Base-by-base conservation (phyloP, 2,888 invertebrate species). In the Pristionchus exspectatus region DNA sequence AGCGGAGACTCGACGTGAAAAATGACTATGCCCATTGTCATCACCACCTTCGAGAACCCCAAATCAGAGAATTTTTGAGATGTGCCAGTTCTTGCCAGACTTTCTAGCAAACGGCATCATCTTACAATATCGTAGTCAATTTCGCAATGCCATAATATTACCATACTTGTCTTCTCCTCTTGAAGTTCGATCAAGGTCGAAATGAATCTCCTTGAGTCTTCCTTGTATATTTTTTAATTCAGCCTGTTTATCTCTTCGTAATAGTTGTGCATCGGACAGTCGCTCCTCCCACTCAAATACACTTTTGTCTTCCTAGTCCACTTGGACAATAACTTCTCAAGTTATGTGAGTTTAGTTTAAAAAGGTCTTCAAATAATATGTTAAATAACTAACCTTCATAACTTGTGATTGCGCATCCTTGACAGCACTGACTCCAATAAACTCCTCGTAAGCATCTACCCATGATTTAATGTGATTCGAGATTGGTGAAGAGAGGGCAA, bases 401-500 rank as follows among this genome's bases (percentile, higher is more conserved):
- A 97, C 97, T 86, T 97, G 96, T 91, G 96, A 96, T 94, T 97
- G 97, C 59, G 97, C 97, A 56, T 96, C 96, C 96, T 97, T 96
- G 9, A 97, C 97, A 95, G 97, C 97, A 91, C 97, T 97, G 87
- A 97, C 96, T 2, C 97, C 97, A 12, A 97, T 97, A 88, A 93
- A 92, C 16, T 95, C 93, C 90, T 95, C 94, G 88, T 95, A 94
- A 10, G 86, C 66, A 69, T 92, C 91, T 33, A 93, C 89, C 44
- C 50, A 54, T 59, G 56, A 56, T 74, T 88, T 50, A 18, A 85
- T 85, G 33, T 85, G 72, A 72, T 30, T 33, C 12, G 72, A 72
- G 33, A 72, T 21, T 18, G 30, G 33, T 12, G 72, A 72, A 72
- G 72, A 72, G 24, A 24, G 50, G 27, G 16, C 16, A 56, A 14